A percentile compares a stretch with the other conserved stretches of the same genome.
Evolutionary conservation across 2,113 vertebrate genomes (phyloP).

Genomic region (Daboia siamensis): DNA sequence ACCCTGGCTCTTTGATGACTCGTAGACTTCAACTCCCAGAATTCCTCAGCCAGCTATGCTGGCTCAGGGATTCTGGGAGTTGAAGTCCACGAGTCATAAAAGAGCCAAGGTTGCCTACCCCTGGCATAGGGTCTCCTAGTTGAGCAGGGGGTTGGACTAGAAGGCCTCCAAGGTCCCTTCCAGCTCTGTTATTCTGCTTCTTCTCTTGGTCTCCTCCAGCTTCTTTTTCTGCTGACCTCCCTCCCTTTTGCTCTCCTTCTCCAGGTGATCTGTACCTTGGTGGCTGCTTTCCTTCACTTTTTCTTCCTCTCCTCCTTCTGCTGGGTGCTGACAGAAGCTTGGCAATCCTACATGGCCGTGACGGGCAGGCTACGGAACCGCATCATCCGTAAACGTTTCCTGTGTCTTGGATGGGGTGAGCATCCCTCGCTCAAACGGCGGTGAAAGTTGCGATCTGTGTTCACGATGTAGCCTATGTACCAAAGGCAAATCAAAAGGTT

Average conservation of each 20-base stretch:
- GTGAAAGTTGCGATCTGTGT: not conserved
- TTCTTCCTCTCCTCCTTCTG: conserved; percentile 92
- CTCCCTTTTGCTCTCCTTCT: conserved; percentile 48
- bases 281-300: conserved; percentile 83
- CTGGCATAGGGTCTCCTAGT: no score
- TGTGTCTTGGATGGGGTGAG: conserved; percentile 98
- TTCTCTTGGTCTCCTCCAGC: not conserved
- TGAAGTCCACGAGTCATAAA: no score
- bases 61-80: no score
- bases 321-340: conserved; percentile 98
- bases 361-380: conserved; percentile 91
- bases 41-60: no score
- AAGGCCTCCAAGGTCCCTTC: no score
- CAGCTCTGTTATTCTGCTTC: not conserved
- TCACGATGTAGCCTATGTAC: accelerated
- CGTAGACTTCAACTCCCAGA: not conserved
- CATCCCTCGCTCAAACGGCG: not conserved
- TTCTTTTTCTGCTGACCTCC: conserved; percentile 37
- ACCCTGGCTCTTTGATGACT: no score
- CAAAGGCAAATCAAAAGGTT: not conserved
- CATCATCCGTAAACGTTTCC: conserved; percentile 96
- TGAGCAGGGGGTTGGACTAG: no score
- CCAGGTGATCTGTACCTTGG: conserved; percentile 92
- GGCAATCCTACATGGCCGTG: conserved; percentile 99
- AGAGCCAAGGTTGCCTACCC: no score